Base-by-base conservation (phyloP, 2,797 vertebrate genomes). In the Arremon brunneinucha region DNA sequence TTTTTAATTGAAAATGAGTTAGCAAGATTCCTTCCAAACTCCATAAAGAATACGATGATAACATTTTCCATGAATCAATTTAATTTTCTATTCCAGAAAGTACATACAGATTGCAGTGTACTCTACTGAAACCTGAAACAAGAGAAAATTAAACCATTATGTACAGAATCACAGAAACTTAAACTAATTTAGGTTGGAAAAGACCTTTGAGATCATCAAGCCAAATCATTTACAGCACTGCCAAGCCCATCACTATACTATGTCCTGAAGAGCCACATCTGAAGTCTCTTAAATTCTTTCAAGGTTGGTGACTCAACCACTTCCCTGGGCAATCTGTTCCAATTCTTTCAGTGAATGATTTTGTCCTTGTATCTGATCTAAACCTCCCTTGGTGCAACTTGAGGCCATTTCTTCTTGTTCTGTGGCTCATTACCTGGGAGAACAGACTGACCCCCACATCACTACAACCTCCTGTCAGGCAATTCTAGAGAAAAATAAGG, bases 1-100 rank as follows among this genome's bases (percentile, higher is more conserved):
- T 26, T 81, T 76, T 69, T 16, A 27, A 60, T 50, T 1, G 0
- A 68, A 85, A 75, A 80, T 14, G 35, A 3, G 14, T 49, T 74
- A 80, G 4, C 2, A 3, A 86, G 11, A 69, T 46, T 4, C 18
- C 11, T 81, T 81, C 56, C 46, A 88, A 81, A 20, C n/a, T 69
- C 46, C 11, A 4, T 39, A 44, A 53, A 74, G 2, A 43, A 9
- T 47, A 68, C 28, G 23, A 50, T 63, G 78, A 70, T 64, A 64
- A 57, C 39, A 60, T 76, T 78, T 80, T 43, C 64, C 28, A 79
- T 21, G 1, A 52, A 76, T 30, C 9, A 74, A n/a, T 60, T 74
- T 78, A 5, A 56, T 93, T 89, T 95, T 64, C 27, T 78, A 2
- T 87, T 92, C 49, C 22, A 80, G 49, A 70, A 37, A 67, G 28